A percentile compares a stretch with the other conserved stretches of the same genome.
These are phyloP conservation scores for Potamarius usumacintae DNA, from an alignment of 2,113 vertebrate genomes.

Conservation along the genomic window DNA sequence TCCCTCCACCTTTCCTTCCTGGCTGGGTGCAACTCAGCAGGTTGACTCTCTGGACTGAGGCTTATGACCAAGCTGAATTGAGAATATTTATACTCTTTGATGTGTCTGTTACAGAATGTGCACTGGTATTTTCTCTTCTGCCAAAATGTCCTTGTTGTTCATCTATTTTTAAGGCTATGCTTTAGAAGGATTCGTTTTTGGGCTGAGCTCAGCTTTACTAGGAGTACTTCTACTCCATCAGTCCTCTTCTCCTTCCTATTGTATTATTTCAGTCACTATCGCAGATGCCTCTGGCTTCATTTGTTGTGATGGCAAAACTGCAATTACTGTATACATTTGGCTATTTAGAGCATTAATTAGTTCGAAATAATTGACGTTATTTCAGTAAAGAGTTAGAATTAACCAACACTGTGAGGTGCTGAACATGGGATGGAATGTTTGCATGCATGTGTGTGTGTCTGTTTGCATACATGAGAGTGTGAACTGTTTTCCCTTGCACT, in stretches of 20 bases:
- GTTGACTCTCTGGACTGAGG: neutral
- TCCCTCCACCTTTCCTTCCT: neutral
- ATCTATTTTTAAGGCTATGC: slow-evolving; percentile 32
- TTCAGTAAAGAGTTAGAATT: slow-evolving; percentile 1
- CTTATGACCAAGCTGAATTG: neutral
- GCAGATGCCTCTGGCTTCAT: neutral
- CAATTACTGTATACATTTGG: slow-evolving; percentile 11
- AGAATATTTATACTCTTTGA: slow-evolving; percentile 23
- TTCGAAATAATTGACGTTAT: neutral
- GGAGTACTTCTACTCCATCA: slow-evolving; percentile 2
- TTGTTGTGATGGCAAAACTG: slow-evolving; percentile 4
- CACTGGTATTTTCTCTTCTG: slow-evolving; percentile 18
- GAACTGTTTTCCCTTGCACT: neutral
- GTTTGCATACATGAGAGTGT: neutral
- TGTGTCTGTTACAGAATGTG: slow-evolving; percentile 22
- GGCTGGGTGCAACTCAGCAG: slow-evolving; percentile 9
- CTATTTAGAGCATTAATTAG: neutral
- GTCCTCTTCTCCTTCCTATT: neutral
- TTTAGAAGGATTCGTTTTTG: slow-evolving; percentile 13
- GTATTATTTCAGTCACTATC: slow-evolving; percentile 8
- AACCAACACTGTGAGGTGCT: neutral
- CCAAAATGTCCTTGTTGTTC: slow-evolving; percentile 28
- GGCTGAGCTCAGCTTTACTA: slow-evolving; percentile 31
- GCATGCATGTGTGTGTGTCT: neutral
- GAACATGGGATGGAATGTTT: neutral